These are phyloP conservation scores for Cephus pygmeus DNA, from an alignment of 2,888 invertebrate genomes.

Conservation along the genomic window DNA sequence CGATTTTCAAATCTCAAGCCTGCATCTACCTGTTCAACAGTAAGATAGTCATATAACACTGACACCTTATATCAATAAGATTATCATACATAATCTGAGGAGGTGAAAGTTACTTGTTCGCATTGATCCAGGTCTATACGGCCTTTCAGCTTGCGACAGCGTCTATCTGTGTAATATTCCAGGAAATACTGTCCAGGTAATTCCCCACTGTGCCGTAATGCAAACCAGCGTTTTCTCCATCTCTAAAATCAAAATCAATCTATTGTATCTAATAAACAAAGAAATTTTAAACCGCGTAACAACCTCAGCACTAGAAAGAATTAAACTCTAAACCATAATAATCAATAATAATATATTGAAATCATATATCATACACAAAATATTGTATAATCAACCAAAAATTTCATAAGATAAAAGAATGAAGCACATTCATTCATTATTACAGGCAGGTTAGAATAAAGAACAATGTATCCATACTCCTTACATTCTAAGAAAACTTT, in stretches of 20 bases:
- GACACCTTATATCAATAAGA: neutral
- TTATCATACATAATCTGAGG: neutral
- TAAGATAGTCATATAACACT: neutral
- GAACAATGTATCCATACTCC: neutral
- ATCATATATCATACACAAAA: neutral
- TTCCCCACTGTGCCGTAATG: conserved; percentile 89
- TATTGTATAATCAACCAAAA: neutral
- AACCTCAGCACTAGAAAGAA: too few species aligned
- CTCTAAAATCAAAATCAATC: conserved; percentile 72
- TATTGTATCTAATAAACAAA: neutral
- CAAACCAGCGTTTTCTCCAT: conserved; percentile 96
- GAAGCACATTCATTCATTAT: neutral
- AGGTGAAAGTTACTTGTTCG: conserved; percentile 79
- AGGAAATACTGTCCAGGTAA: conserved; percentile 93
- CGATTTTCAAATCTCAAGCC: conserved; percentile 86
- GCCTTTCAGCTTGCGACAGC: conserved; percentile 87
- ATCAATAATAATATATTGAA: neutral
- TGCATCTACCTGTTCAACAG: conserved; percentile 77
- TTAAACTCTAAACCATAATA: neutral
- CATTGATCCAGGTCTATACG: conserved; percentile 95
- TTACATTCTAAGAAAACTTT: neutral
- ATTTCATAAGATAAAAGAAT: neutral
- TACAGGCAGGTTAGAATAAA: neutral
- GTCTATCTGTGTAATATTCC: conserved; percentile 92
- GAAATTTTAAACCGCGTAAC: too few species aligned